Evolutionary conservation across 2,888 invertebrate genomes (phyloP).

Genomic region (Trachelus troglodyta): DNA sequence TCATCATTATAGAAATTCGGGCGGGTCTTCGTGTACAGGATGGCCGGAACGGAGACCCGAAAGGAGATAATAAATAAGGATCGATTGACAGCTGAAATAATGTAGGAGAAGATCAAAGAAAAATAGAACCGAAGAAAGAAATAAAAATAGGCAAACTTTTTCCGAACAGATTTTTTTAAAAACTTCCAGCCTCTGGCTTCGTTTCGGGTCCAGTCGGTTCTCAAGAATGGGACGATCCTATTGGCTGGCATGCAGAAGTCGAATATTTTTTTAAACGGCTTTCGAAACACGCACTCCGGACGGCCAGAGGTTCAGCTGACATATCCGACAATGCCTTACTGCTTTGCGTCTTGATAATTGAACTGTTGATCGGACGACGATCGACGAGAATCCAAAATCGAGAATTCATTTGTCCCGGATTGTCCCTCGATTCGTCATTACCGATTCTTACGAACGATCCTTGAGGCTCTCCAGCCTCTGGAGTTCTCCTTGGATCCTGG

Average conservation of each 20-base stretch:
- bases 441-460: not conserved
- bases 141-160: not conserved
- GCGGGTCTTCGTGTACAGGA: not conserved
- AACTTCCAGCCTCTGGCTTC: not conserved
- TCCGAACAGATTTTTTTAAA: constrained; percentile 1
- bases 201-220: not conserved
- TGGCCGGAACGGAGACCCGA: not conserved
- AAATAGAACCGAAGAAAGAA: not conserved
- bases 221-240: not conserved
- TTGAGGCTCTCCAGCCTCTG: too few relatives aligned
- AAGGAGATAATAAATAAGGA: not conserved
- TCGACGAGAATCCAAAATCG: not conserved
- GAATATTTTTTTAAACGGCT: constrained; percentile 37
- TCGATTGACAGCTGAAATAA: not conserved
- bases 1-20: not conserved
- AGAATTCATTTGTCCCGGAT: not conserved
- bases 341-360: constrained; percentile 55
- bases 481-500: too few relatives aligned
- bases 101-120: not conserved
- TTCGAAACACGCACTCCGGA: constrained; percentile 55
- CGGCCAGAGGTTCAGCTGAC: constrained; percentile 62
- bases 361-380: not conserved
- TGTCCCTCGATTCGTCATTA: not conserved
- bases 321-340: constrained; percentile 66
- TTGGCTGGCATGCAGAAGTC: not conserved